Percentiles rank a stretch among this genome's conserved stretches.
Conservation (phyloP, 2,113 vertebrate species). For the Hyla sarda region DNA sequence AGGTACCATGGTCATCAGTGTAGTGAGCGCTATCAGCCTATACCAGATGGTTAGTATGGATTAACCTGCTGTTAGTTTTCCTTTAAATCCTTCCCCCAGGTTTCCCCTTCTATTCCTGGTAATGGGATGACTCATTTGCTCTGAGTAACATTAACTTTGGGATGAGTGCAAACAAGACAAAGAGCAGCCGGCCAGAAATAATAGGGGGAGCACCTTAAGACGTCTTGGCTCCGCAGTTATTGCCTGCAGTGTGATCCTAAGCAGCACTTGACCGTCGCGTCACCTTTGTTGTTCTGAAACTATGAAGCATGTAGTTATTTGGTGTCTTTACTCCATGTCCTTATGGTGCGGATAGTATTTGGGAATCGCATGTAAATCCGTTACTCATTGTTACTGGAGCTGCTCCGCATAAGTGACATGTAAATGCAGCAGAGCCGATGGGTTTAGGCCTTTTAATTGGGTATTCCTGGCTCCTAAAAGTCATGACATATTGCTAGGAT, state of each 20-base stretch:
- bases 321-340: not conserved
- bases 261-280: not conserved
- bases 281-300: not conserved
- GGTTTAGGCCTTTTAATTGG: too few relatives aligned
- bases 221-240: not conserved
- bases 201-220: not conserved
- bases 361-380: not conserved
- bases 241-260: not conserved
- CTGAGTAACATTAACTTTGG: not conserved
- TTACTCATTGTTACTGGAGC: not conserved
- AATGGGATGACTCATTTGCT: constrained; percentile 42
- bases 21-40: too few relatives aligned
- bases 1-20: too few relatives aligned
- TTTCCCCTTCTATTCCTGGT: not conserved
- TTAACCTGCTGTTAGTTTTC: too few relatives aligned
- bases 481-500: too few relatives aligned
- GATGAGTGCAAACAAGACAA: constrained; percentile 31
- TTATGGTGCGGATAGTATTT: not conserved
- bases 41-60: too few relatives aligned
- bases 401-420: too few relatives aligned
- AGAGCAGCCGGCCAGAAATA: not conserved
- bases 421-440: not conserved
- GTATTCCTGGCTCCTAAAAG: too few relatives aligned
- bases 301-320: not conserved
- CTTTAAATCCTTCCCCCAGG: not conserved